Percentiles rank a stretch among this genome's conserved stretches.
Conservation (phyloP, 2,113 vertebrate genomes). For the Smithornis capensis region DNA sequence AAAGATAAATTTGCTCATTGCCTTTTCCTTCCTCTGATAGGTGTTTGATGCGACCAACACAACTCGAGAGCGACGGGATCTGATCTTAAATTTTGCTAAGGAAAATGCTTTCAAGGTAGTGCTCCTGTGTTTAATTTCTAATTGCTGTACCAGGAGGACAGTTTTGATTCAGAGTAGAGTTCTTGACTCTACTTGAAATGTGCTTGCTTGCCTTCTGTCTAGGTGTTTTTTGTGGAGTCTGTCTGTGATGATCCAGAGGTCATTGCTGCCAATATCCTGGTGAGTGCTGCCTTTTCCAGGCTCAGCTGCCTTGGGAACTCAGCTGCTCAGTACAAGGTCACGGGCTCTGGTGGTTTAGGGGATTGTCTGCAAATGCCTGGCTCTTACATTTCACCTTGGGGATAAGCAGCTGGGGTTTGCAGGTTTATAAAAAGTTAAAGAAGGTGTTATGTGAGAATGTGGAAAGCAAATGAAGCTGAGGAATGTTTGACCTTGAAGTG, state of each 20-base stretch:
- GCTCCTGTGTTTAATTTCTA: neutral
- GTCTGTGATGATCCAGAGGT: slow-evolving; percentile 97
- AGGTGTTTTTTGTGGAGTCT: slow-evolving; percentile 98
- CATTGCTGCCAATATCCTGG: slow-evolving; percentile 96
- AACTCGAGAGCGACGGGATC: slow-evolving; percentile 91
- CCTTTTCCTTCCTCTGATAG: slow-evolving; percentile 52
- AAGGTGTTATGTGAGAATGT: neutral
- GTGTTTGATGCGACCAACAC: slow-evolving; percentile 99
- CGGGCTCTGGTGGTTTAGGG: neutral
- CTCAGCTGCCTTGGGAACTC: neutral
- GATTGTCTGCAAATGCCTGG: neutral
- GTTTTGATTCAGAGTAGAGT: neutral
- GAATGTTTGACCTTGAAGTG: neutral
- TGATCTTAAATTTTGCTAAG: slow-evolving; percentile 89
- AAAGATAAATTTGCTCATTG: neutral
- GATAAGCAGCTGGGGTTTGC: neutral
- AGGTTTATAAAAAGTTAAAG: neutral
- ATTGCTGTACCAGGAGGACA: rapidly evolving
- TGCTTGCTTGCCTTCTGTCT: neutral
- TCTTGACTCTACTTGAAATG: neutral
- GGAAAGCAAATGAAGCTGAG: neutral
- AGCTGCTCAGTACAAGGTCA: neutral
- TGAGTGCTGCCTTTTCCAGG: slow-evolving; percentile 49
- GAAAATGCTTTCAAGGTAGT: slow-evolving; percentile 91
- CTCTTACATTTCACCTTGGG: neutral